Base-by-base conservation (phyloP, 2,888 invertebrate genomes). In the Electrophaes corylata region DNA sequence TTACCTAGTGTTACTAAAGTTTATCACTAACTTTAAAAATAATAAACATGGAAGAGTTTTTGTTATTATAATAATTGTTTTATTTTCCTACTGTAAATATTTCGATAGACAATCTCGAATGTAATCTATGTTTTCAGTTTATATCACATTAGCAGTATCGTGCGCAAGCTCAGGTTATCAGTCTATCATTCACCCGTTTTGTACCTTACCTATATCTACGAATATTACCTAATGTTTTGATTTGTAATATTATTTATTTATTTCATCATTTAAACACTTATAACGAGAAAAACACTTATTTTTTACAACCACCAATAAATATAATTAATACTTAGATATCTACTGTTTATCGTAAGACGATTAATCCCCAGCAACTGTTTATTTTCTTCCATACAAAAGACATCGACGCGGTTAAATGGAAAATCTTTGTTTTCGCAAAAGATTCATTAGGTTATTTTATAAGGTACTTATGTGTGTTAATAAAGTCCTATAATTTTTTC, bases 361-460 rank as follows among this genome's bases (percentile, higher is more conserved):
- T n/a, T n/a, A n/a, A n/a, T n/a, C n/a, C n/a, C n/a, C n/a, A n/a
- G n/a, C n/a, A n/a, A n/a, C n/a, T n/a, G n/a, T n/a, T n/a, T 26
- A 6, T 26, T 5, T 6, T 4, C 26, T 6, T 26, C 10, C 39
- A 31, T 49, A 35, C 12, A 39, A 44, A 40, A 53, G 14, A 29
- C n/a, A 19, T 45, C 35, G 44, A 37, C 44, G 37, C 37, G 44
- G 3, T 16, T 16, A n/a, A n/a, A n/a, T n/a, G n/a, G n/a, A n/a
- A n/a, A n/a, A n/a, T 4, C 8, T 37, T 4, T 33, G n/a, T 12
- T 33, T 2, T 29, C 2, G 11, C 11, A 8, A 2, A 8, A 29
- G 3, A n/a, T n/a, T n/a, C n/a, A n/a, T n/a, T n/a, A n/a, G n/a
- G n/a, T n/a, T n/a, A n/a, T n/a, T n/a, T n/a, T n/a, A n/a, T n/a